These are phyloP conservation scores for Epirrita christyi DNA, from an alignment of 2,888 invertebrate species.

Conservation along the genomic window DNA sequence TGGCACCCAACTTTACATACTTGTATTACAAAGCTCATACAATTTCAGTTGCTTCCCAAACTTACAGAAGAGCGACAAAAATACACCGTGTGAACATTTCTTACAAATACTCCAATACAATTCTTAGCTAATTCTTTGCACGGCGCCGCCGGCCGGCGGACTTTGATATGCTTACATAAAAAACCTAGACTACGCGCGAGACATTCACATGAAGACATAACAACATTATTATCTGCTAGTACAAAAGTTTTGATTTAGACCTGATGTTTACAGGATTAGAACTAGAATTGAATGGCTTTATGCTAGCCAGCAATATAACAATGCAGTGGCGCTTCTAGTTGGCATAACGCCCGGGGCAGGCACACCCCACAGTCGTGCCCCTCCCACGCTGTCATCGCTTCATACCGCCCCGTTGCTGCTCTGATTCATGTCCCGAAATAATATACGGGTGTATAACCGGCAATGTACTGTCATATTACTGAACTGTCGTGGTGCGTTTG, in stretches of 20 bases:
- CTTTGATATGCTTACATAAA: conserved; percentile 73
- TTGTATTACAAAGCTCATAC: conserved; percentile 13
- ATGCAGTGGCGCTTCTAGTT: conserved; percentile 79
- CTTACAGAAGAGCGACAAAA: conserved; percentile 39
- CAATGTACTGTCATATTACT: conserved; percentile 55
- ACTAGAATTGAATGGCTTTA: conserved; percentile 37
- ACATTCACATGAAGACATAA: conserved; percentile 64
- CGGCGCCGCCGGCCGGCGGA: conserved; percentile 59
- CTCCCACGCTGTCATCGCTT: conserved; percentile 63
- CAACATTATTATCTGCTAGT: conserved; percentile 42
- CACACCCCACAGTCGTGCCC: conserved; percentile 62
- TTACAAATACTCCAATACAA: conserved; percentile 53
- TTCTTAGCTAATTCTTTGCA: conserved; percentile 59
- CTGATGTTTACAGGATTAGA: conserved; percentile 51
- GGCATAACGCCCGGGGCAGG: conserved; percentile 72
- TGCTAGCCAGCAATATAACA: conserved; percentile 58
- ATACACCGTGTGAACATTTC: conserved; percentile 45
- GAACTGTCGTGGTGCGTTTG: conserved; percentile 42
- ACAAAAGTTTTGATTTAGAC: conserved; percentile 46
- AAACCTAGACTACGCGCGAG: conserved; percentile 75
- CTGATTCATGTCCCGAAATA: conserved; percentile 64
- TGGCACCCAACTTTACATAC: conserved; percentile 20
- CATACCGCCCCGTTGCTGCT: conserved; percentile 63
- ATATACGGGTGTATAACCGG: conserved; percentile 57
- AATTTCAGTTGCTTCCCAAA: conserved; percentile 7